Evolutionary conservation across 2,888 invertebrate species (phyloP), one percentile per base, ranked within the genome.

Genomic region (Notocelia uddmanniana): DNA sequence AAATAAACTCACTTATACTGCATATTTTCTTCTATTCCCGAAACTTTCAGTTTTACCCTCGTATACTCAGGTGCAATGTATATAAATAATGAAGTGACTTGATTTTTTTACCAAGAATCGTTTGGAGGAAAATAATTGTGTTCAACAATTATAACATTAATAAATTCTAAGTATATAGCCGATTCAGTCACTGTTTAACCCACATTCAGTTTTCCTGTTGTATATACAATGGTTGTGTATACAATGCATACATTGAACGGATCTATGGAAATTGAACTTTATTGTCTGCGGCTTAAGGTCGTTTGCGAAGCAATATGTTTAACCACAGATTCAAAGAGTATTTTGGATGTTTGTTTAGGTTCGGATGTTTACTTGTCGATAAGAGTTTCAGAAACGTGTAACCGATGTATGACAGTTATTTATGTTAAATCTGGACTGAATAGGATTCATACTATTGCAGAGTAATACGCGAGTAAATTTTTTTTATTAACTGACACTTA

Each of bases 161-260:
- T 21, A 34, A 52, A 54, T 64, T 37, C 64, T 37, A 21, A 15
- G 52, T 64, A 64, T 23, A 64, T n/a, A 64, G 19, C 31, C 45
- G 60, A 60, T 60, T 26, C 58, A 52, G 37, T 54, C 23, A 54
- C 37, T 59, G 26, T 54, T 68, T 62, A 69, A 69, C 68, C 68
- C 62, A 69, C 60, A 54, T 69, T 54, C 45, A 11, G 59, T 68
- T 68, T 69, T 54, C 68, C 68, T 62, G 68, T 60, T 60, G 41
- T 52, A 64, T 34, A 45, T 60, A 45, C 8, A 54, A 11, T 26
- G 18, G 50, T 50, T n/a, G 41, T 52, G 54, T 34, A 45, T 60
- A 45, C 8, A 54, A 11, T 26, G 18, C 19, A 19, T n/a, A 26
- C 26, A 55, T 26, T 55, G 6, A 55, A n/a, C 8, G 45, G n/a